These are phyloP conservation scores for Labeo catla DNA, from an alignment of 2,113 vertebrate species.

Conservation along the genomic window DNA sequence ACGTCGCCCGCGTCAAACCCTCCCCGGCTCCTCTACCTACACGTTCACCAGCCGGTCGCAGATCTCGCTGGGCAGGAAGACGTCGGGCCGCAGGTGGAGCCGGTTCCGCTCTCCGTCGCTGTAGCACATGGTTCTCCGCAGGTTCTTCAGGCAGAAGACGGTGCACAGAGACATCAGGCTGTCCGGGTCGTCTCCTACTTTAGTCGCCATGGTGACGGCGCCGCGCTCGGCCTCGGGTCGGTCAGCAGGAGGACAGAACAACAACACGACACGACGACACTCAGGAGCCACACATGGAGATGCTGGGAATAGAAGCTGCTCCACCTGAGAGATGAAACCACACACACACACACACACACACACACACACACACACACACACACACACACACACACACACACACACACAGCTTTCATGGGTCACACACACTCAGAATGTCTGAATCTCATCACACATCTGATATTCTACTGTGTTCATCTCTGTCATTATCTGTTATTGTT, in stretches of 20 bases:
- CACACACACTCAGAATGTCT: too few species aligned
- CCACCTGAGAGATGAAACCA: neutral
- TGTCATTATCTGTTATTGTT: neutral
- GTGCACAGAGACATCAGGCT: slow-evolving; percentile 91
- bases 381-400: neutral
- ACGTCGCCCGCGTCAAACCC: neutral
- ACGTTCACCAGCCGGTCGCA: slow-evolving; percentile 94
- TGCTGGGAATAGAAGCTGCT: neutral
- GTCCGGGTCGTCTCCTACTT: slow-evolving; percentile 87
- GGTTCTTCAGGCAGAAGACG: slow-evolving; percentile 90
- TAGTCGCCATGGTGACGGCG: slow-evolving; percentile 71
- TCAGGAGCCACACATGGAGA: slow-evolving; percentile 43
- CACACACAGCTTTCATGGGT: neutral
- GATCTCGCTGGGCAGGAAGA: slow-evolving; percentile 97
- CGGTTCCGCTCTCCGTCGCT: slow-evolving; percentile 82
- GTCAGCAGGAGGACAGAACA: slow-evolving; percentile 20
- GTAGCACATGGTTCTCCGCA: slow-evolving; percentile 93
- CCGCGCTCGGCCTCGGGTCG: slow-evolving; percentile 30
- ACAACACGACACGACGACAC: neutral
- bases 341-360: too few species aligned
- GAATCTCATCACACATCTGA: too few species aligned
- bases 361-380: too few species aligned
- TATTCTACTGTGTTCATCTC: too few species aligned
- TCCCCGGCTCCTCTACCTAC: slow-evolving; percentile 70
- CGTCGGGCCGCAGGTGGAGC: slow-evolving; percentile 86